These are phyloP conservation scores for Hippopotamus amphibius DNA, from an alignment of 2,113 vertebrate genomes.

Conservation along the genomic window DNA sequence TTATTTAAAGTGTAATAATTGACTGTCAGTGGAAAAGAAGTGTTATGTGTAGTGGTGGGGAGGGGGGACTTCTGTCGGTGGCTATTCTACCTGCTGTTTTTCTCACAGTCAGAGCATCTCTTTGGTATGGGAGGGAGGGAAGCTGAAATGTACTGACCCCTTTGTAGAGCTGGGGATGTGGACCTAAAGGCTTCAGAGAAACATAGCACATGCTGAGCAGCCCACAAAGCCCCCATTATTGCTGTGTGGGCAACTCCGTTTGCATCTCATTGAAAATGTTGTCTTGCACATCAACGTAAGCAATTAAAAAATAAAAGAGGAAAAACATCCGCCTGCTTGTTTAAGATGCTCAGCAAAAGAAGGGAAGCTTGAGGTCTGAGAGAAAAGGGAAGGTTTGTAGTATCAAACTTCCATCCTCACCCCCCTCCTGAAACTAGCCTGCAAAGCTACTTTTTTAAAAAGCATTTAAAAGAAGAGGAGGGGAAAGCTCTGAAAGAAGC, in stretches of 20 bases:
- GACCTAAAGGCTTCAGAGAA: conserved; percentile 56
- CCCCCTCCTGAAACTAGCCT: neutral
- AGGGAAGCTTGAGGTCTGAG: conserved; percentile 63
- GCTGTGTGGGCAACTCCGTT: conserved; percentile 50
- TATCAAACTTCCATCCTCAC: conserved; percentile 46
- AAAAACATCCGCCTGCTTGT: conserved; percentile 61
- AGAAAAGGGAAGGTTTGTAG: conserved; percentile 58
- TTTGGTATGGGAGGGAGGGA: conserved; percentile 25
- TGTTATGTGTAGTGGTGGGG: neutral
- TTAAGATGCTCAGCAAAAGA: conserved; percentile 64
- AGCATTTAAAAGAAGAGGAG: conserved; percentile 37
- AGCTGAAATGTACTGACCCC: conserved; percentile 52
- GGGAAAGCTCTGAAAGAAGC: conserved; percentile 54
- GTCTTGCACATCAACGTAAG: conserved; percentile 73
- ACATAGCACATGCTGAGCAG: conserved; percentile 60
- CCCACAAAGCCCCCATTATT: conserved; percentile 69
- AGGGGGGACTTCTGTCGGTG: conserved; percentile 29
- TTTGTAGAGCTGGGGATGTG: conserved; percentile 58
- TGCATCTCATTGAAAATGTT: conserved; percentile 57
- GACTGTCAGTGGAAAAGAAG: conserved; percentile 53
- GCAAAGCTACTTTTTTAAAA: conserved; percentile 50
- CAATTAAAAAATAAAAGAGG: conserved; percentile 77
- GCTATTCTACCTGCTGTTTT: conserved; percentile 66
- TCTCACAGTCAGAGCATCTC: conserved; percentile 70
- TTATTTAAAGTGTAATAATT: conserved; percentile 77